A percentile compares a stretch with the other conserved stretches of the same genome.
phyloP scores from a whole-genome alignment of 2,797 vertebrate species.

The Spheniscus humboldti region DNA sequence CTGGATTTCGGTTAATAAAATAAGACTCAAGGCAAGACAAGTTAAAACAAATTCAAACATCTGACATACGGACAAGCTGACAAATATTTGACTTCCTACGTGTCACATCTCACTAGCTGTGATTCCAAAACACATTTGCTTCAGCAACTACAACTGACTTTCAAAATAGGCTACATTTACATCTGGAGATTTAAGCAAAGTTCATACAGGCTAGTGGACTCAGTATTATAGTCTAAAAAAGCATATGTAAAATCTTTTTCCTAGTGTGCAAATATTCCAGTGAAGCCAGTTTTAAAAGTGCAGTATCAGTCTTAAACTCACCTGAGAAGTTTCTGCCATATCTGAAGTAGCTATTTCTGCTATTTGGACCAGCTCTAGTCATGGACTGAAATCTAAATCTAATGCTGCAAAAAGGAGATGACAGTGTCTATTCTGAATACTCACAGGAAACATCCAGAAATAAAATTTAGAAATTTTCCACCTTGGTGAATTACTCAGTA shows the following conservation, averaged over 20 bases:
- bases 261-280: neutral
- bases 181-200: neutral
- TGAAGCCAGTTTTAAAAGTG: neutral
- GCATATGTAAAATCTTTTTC: neutral
- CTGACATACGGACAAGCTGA: conserved; percentile 26
- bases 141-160: neutral
- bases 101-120: neutral
- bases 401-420: neutral
- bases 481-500: neutral
- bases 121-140: conserved; percentile 1
- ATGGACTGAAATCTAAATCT: neutral
- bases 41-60: conserved; percentile 9
- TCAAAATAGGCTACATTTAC: neutral
- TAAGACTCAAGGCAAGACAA: neutral
- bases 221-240: neutral
- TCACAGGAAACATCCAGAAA: neutral
- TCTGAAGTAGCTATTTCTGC: neutral
- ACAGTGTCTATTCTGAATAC: neutral
- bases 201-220: neutral
- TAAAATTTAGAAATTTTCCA: neutral
- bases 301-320: neutral
- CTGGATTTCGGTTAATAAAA: neutral
- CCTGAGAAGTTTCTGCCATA: neutral
- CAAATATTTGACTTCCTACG: conserved; percentile 33
- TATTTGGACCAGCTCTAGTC: neutral